Base-by-base conservation (phyloP, 2,113 vertebrate species). In the Spermophilus dauricus region DNA sequence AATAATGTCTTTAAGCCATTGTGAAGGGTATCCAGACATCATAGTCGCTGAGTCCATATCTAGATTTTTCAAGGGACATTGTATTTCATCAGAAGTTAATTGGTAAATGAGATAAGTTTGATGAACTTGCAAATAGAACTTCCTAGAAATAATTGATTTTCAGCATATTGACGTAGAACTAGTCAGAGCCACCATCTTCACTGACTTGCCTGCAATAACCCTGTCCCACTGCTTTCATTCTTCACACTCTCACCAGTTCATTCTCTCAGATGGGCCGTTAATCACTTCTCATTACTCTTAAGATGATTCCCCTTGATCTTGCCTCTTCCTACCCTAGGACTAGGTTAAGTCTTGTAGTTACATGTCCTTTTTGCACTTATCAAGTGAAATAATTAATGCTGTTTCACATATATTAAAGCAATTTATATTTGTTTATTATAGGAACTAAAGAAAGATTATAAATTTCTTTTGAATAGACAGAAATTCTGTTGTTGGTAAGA, bases 371-470 rank as follows among this genome's bases (percentile, higher is more conserved):
- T 63, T 65, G 32, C 6, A 72, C 3, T 56, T 85, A 37, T 83
- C 80, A 83, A 94, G 48, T 76, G 4, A 87, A 34, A 26, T 89
- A 81, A 86, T 78, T 89, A 81, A 86, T 78, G 30, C 28, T 90
- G 26, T 6, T 45, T 94, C 22, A 53, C n/a, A 17, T 73, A 32
- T 80, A 84, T 69, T 92, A 75, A 89, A 89, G 37, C 10, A 95
- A 26, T 75, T 96, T 39, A 12, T 75, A 26, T 85, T 96, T 89
- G 8, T 86, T 89, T 81, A 34, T 84, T 89, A 18, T 76, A 81
- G 26, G 24, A 82, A 94, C 45, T 18, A 85, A 32, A 92, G 39
- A 72, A 20, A 56, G 4, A 26, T 69, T n/a, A 32, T 2, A 67
- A 28, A 89, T 96, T 82, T 75, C 20, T 26, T 86, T 53, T 76